These are phyloP conservation scores for Trididemnum clinides DNA, from an alignment of 23 tunicate species.

Conservation along the genomic window DNA sequence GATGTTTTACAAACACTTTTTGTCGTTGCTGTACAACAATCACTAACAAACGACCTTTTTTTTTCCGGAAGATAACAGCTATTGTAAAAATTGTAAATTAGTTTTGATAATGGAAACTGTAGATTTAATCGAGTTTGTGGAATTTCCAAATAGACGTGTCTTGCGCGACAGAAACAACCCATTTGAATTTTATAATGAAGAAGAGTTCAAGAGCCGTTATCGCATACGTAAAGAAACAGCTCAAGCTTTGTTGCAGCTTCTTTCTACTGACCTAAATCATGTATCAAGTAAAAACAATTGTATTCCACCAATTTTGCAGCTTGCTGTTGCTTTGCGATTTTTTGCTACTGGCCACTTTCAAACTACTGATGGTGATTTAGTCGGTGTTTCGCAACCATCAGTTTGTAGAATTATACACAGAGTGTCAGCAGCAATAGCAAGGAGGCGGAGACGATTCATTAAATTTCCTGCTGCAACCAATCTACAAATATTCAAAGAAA, in stretches of 20 bases:
- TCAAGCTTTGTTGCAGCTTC: not conserved
- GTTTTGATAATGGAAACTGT: not conserved
- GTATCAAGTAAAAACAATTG: not conserved
- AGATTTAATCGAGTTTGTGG: not conserved
- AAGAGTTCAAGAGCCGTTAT: not conserved
- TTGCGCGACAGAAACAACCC: not conserved
- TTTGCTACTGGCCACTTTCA: slow-evolving; percentile 50
- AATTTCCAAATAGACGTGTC: not conserved
- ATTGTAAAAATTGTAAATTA: not conserved
- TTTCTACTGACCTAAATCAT: not conserved
- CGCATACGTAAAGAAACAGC: not conserved
- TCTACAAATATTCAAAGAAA: not conserved
- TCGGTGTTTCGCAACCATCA: slow-evolving; percentile 17
- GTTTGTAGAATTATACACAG: slow-evolving; percentile 12
- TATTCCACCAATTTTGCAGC: slow-evolving; percentile 27
- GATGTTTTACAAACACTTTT: too few species aligned
- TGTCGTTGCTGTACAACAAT: too few species aligned
- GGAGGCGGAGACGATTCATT: not conserved
- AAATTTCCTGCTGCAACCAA: slow-evolving; percentile 20
- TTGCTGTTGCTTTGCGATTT: slow-evolving; percentile 21
- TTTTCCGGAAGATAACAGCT: too few species aligned
- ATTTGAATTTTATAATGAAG: not conserved
- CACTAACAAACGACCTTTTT: too few species aligned
- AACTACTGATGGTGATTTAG: slow-evolving; percentile 24
- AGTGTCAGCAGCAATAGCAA: slow-evolving; percentile 22